phyloP scores from a whole-genome alignment of 2,113 vertebrate species.

The Triplophysa siluroides region DNA sequence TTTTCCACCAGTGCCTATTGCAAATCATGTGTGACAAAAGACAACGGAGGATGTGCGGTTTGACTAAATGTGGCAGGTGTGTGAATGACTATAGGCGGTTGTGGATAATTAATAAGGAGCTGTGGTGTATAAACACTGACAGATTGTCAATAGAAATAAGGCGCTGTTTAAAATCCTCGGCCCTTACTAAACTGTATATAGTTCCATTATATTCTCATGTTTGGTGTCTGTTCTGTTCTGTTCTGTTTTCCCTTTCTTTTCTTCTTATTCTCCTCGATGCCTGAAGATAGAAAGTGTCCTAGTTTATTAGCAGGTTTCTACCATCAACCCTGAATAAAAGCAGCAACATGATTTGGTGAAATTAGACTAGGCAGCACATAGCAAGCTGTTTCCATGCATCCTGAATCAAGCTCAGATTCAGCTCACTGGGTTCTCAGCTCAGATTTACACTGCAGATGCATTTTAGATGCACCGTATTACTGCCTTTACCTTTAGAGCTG shows the following conservation, averaged over 20 bases:
- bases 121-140: neutral
- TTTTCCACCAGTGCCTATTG: neutral
- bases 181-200: neutral
- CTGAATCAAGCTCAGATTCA: slow-evolving; percentile 26
- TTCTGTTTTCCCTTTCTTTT: slow-evolving; percentile 25
- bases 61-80: neutral
- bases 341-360: slow-evolving; percentile 27
- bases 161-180: neutral
- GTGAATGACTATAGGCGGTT: neutral
- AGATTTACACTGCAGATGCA: neutral
- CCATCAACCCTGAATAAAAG: slow-evolving; percentile 52
- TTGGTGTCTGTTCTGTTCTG: neutral
- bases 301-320: slow-evolving; percentile 65
- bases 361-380: neutral
- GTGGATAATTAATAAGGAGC: neutral
- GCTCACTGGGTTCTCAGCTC: neutral
- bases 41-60: neutral
- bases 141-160: neutral
- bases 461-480: neutral
- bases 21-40: neutral
- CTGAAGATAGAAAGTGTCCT: slow-evolving; percentile 69
- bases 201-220: neutral
- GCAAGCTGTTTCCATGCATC: slow-evolving; percentile 25
- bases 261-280: slow-evolving; percentile 51
- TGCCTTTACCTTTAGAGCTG: neutral